Evolutionary conservation across 53 echinoderm and acorn worm species (phyloP).

Genomic region (Antedon mediterranea): DNA sequence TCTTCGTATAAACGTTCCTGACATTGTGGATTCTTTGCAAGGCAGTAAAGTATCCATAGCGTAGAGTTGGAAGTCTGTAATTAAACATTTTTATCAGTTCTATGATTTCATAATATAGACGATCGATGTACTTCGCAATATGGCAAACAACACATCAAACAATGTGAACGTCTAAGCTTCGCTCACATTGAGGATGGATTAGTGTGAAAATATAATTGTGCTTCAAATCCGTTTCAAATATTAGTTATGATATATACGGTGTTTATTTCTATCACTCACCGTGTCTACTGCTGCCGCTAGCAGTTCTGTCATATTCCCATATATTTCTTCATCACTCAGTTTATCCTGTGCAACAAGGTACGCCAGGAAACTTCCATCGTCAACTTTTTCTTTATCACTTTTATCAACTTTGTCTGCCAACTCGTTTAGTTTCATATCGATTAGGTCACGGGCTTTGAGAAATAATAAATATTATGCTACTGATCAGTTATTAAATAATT

Average conservation of each 20-base stretch:
- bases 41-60: neutral
- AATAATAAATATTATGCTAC: no score
- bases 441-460: neutral
- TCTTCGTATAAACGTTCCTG: neutral
- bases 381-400: neutral
- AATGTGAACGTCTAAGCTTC: no score
- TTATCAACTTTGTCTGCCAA: neutral
- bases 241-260: no score
- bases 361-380: conserved; percentile 12
- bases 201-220: no score
- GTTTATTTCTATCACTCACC: no score
- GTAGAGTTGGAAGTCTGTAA: conserved; percentile 1
- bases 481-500: no score
- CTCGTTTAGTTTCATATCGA: neutral
- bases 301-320: conserved; percentile 13
- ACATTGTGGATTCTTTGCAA: neutral
- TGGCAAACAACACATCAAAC: no score
- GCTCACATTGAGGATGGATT: no score
- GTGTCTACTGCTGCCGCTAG: conserved; percentile 12
- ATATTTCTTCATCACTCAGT: conserved; percentile 2
- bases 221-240: no score
- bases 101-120: no score
- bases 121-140: no score
- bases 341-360: conserved; percentile 2
- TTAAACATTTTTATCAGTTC: no score